Evolutionary conservation across 2,797 vertebrate genomes (phyloP).

Genomic region (Octomys mimax): DNA sequence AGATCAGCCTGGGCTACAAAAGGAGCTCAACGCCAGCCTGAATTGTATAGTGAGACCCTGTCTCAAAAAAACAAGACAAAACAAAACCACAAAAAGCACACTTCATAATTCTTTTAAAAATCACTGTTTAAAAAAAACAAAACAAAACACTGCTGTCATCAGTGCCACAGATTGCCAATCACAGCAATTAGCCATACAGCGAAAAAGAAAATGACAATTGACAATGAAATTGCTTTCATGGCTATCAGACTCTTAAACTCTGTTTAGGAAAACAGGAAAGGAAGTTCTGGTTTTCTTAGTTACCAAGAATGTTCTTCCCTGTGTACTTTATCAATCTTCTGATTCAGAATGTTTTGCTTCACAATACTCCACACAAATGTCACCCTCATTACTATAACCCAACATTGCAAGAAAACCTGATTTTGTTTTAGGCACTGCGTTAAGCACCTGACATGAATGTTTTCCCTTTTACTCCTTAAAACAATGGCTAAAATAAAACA

Average conservation of each 20-base stretch:
- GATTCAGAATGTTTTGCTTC: conserved; percentile 23
- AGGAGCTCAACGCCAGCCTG: too few species aligned
- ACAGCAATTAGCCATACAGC: conserved; percentile 15
- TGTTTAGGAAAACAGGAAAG: not conserved
- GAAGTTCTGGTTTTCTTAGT: not conserved
- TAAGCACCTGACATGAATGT: conserved; percentile 2
- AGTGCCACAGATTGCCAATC: not conserved
- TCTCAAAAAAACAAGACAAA: too few species aligned
- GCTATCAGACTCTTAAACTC: not conserved
- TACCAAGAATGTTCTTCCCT: conserved; percentile 18
- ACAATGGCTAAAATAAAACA: conserved; percentile 4
- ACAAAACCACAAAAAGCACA: conserved; percentile 13
- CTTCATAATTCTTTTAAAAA: conserved; percentile 3
- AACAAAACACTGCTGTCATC: conserved; percentile 10
- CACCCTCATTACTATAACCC: not conserved
- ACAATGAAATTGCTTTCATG: conserved; percentile 47
- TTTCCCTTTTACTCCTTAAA: not conserved
- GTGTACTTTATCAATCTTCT: conserved; percentile 5
- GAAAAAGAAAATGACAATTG: conserved; percentile 38
- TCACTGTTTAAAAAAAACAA: too few species aligned
- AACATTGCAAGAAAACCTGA: not conserved
- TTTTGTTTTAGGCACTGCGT: not conserved
- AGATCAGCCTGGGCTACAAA: too few species aligned
- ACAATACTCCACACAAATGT: conserved; percentile 8
- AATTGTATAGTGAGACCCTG: too few species aligned